Evolutionary conservation across 2,888 invertebrate species (phyloP), one percentile per base, ranked within the genome.

Genomic region (Frankliniella intonsa): DNA sequence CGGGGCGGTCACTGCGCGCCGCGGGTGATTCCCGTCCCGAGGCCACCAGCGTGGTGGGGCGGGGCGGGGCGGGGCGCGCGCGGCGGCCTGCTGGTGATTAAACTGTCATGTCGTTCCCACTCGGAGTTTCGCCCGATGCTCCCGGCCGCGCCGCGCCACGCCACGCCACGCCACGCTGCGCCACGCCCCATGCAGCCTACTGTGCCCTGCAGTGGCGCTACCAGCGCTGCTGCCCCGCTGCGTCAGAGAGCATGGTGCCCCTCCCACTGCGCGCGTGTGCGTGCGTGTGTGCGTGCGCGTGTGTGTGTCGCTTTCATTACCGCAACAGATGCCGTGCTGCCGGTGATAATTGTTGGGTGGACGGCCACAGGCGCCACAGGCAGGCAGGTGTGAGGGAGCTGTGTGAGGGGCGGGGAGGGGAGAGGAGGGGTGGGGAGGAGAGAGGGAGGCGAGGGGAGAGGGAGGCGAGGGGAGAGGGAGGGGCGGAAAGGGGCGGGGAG

Each of bases 201-300:
- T 38, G 38, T 38, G 38, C 38, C 38, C 38, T 38, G 38, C 38
- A 38, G 38, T 38, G 38, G 38, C 38, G 38, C 38, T 38, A 38
- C 38, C 38, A 38, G 38, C 38, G 38, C 38, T 38, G 38, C 38
- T 38, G 38, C 3, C 38, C 38, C 38, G 38, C 38, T 38, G 38
- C 38, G 38, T 38, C 38, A 38, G 38, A 38, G 38, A 38, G 38
- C 38, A 38, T 38, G 38, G 3, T 38, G 38, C 38, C 38, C 38
- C 38, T 38, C 38, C 55, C 17, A 62, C 17, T n/a, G 17, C 62
- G 14, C 62, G 12, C 55, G 69, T 3, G 69, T 22, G 69, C 1
- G 69, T 69, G 69, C n/a, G 69, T 69, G 22, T 22, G 69, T 69
- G 69, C 10, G 69, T 69, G 69, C n/a, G 69, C n/a, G n/a, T 22